Evolutionary conservation across 2,113 vertebrate genomes (phyloP).

Genomic region (Sphyrna mokarran): DNA sequence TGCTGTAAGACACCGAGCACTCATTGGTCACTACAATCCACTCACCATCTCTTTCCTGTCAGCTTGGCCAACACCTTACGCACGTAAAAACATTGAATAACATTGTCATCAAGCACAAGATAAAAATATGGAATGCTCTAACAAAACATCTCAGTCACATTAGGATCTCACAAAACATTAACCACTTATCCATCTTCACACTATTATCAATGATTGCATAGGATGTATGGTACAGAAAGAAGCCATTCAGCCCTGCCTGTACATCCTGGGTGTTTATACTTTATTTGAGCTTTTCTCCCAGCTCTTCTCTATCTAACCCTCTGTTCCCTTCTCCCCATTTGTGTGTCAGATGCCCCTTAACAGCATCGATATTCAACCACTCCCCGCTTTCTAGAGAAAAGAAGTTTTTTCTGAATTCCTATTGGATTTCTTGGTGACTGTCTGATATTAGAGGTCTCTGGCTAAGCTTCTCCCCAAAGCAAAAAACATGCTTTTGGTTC

Average conservation of each 20-base stretch:
- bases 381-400: not conserved
- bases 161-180: not conserved
- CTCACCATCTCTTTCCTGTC: not conserved
- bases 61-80: not conserved
- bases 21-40: not conserved
- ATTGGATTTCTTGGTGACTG: not conserved
- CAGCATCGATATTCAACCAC: not conserved
- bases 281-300: not conserved
- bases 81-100: not conserved
- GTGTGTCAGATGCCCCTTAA: not conserved
- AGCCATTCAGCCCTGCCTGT: not conserved
- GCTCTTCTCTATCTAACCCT: not conserved
- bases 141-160: not conserved
- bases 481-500: not conserved
- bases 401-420: no score
- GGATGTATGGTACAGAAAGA: not conserved
- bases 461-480: not conserved
- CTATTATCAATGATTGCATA: not conserved
- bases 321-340: no score
- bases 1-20: not conserved
- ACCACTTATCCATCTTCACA: not conserved
- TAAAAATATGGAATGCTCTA: not conserved
- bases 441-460: not conserved
- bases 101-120: not conserved
- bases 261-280: not conserved